Evolutionary conservation across 2,797 vertebrate species (phyloP), one percentile per base, ranked within the genome.

Genomic region (Tokudaia muenninki): DNA sequence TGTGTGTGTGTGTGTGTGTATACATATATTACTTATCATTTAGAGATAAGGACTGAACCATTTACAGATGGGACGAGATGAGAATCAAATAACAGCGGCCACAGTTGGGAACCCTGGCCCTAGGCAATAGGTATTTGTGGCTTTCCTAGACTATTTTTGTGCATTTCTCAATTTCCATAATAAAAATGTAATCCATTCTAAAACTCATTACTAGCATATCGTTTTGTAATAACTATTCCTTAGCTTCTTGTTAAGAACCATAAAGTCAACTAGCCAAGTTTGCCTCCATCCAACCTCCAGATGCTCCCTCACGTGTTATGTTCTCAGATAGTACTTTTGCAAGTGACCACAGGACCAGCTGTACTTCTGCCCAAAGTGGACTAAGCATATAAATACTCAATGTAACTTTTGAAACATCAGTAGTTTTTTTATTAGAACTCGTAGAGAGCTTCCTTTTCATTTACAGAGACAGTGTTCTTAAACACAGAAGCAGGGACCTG

Each of bases 201-300:
- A 96, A 95, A 93, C 88, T 57, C 87, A 84, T 91, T 90, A 87
- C 65, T 75, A 87, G 47, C 63, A 90, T 94, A 41, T 44, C 90
- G 47, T 37, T 96, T 94, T 92, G 50, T 17, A 93, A 95, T 78
- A 93, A 92, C 88, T 77, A 26, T 86, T 81, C 83, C 29, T 92
- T 89, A 96, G 75, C 74, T 79, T 93, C 80, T 93, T 94, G 92
- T 94, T 37, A 92, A 94, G 82, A 96, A 94, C 63, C 44, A 57
- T 93, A 94, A 94, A 96, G 21, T 70, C 70, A 94, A 47, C 52
- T 74, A 96, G 65, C 59, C 88, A 95, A 78, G 91, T 77, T 81
- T 77, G 87, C 50, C 59, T 47, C 72, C 90, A 93, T 74, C 90
- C 86, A 94, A 87, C 94, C 72, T 94, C 74, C 91, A 94, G 81